Percentiles rank a stretch among this genome's conserved stretches.
phyloP scores from a whole-genome alignment of 2,113 vertebrate genomes.

The Microcebus griseorufus region DNA sequence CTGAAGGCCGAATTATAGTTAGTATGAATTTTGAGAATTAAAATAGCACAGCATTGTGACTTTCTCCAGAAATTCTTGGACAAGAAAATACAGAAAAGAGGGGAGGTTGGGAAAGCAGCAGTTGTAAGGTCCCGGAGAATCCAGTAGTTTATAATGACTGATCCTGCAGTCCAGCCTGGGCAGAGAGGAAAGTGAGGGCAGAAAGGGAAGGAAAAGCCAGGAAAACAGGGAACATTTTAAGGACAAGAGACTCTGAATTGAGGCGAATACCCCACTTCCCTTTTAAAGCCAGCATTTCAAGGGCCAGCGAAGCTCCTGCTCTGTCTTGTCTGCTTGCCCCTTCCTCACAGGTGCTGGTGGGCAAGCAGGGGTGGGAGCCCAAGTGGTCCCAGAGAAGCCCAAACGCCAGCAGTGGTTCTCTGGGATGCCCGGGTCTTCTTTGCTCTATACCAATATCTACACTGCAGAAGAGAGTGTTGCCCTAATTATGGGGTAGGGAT shows the following conservation, averaged over 20 bases:
- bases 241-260: background rate
- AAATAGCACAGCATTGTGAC: background rate
- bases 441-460: background rate
- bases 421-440: background rate
- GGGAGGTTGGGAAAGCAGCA: background rate
- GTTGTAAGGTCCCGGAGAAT: background rate
- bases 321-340: fast-evolving
- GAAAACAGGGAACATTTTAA: background rate
- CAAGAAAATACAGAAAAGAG: background rate
- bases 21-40: background rate
- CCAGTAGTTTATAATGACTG: background rate
- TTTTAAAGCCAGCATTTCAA: background rate
- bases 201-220: background rate
- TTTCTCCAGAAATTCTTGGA: background rate
- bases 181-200: background rate
- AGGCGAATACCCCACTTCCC: background rate
- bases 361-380: background rate
- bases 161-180: background rate
- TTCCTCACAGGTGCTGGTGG: background rate
- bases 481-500: background rate
- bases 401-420: no score
- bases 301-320: no score
- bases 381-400: background rate
- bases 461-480: background rate
- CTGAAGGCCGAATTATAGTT: background rate